phyloP scores from a whole-genome alignment of 2,113 vertebrate species.

The Saccopteryx leptura region DNA sequence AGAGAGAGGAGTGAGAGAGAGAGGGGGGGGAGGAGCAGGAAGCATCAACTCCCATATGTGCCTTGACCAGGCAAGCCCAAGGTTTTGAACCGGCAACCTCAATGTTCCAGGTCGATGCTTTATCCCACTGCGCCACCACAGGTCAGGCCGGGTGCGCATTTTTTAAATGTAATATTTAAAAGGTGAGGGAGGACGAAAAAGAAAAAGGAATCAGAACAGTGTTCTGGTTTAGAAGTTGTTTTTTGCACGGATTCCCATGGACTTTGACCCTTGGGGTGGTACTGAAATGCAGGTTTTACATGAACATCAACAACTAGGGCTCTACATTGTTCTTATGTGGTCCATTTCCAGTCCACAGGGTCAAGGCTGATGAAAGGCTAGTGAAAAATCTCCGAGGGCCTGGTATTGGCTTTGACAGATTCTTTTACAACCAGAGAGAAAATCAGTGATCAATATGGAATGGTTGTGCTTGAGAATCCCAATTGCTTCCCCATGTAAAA shows the following conservation, averaged over 20 bases:
- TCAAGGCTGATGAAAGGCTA: background rate
- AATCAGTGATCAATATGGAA: background rate
- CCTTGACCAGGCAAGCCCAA: too few species aligned
- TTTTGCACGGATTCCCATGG: background rate
- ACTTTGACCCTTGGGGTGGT: background rate
- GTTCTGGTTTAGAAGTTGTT: background rate
- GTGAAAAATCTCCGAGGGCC: background rate
- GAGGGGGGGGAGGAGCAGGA: too few species aligned
- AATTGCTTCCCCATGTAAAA: background rate
- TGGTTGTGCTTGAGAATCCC: background rate
- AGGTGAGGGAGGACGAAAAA: background rate
- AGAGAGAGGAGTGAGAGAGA: too few species aligned
- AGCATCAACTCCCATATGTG: too few species aligned
- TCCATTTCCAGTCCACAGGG: background rate
- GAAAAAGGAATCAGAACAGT: background rate
- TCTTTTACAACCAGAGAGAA: background rate
- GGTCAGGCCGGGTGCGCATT: background rate
- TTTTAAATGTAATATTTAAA: slow-evolving; percentile 3
- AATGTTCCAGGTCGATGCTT: too few species aligned
- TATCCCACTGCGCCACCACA: too few species aligned
- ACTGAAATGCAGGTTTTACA: background rate
- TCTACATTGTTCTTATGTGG: background rate
- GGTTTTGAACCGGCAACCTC: too few species aligned
- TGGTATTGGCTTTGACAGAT: background rate
- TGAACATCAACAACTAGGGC: background rate